A percentile compares a stretch with the other conserved stretches of the same genome.
phyloP scores from a whole-genome alignment of 64 coral and sea anemone genomes.

The Montipora sp. region DNA sequence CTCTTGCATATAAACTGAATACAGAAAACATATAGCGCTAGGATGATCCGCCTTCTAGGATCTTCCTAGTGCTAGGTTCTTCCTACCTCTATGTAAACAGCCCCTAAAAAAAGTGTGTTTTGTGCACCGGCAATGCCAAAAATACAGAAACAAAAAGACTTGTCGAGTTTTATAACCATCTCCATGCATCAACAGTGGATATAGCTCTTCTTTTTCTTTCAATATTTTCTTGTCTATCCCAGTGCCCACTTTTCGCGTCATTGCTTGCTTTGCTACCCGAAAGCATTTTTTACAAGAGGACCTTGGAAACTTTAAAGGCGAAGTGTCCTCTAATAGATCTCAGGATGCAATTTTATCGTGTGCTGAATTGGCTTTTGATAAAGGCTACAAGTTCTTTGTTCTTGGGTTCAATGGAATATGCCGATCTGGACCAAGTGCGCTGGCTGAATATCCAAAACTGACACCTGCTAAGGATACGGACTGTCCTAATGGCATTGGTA shows the following conservation, averaged over 20 bases:
- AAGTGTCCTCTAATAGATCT: background rate
- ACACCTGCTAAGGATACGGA: background rate
- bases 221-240: background rate
- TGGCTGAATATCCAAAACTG: background rate
- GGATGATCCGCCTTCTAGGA: no score
- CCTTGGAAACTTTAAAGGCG: background rate
- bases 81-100: no score
- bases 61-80: no score
- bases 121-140: background rate
- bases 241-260: background rate
- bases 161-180: no score
- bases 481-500: conserved; percentile 8
- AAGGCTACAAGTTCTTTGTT: conserved; percentile 46
- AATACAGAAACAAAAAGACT: background rate
- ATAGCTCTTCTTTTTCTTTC: background rate
- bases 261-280: background rate
- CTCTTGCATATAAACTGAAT: no score
- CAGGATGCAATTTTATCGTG: background rate
- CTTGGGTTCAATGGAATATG: conserved; percentile 44
- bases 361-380: background rate
- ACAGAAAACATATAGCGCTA: no score
- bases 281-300: background rate
- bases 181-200: no score
- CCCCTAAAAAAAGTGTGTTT: no score
- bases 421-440: background rate